Evolutionary conservation across 2,113 vertebrate species (phyloP).

Genomic region (Martes martes): DNA sequence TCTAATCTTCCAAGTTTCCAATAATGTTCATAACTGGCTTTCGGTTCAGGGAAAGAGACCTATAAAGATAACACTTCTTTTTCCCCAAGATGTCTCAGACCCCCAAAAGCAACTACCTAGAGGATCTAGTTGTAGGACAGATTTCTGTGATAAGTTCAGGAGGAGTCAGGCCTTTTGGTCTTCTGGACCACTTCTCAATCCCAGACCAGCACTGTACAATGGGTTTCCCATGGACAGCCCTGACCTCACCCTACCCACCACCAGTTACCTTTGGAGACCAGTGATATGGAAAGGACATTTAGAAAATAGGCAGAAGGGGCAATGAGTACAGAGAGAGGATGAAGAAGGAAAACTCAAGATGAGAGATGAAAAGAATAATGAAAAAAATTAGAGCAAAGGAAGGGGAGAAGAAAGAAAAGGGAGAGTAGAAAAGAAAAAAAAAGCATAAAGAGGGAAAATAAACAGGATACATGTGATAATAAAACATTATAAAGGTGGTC

Average conservation of each 20-base stretch:
- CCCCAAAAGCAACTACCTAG: slow-evolving; percentile 62
- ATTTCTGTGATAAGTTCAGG: slow-evolving; percentile 43
- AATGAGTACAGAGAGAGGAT: neutral
- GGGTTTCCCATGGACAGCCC: neutral
- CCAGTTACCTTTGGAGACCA: neutral
- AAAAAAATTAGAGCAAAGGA: neutral
- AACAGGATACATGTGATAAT: neutral
- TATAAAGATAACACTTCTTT: slow-evolving; percentile 64
- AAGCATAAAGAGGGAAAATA: neutral
- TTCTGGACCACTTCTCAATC: neutral
- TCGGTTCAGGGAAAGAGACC: slow-evolving; percentile 70
- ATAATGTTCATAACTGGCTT: slow-evolving; percentile 78
- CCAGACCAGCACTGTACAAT: neutral
- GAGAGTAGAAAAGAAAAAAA: neutral
- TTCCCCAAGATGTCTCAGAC: slow-evolving; percentile 56
- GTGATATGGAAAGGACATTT: neutral
- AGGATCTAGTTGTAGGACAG: slow-evolving; percentile 69
- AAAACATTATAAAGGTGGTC: neutral
- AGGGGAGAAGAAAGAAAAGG: neutral
- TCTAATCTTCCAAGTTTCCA: slow-evolving; percentile 76
- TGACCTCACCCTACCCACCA: neutral
- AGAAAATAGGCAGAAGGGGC: neutral
- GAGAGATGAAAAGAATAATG: neutral
- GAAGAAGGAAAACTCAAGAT: neutral
- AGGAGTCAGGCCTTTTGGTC: neutral